These are phyloP conservation scores for Drosophila pseudotakahashii DNA, from an alignment of 2,888 invertebrate species.

Conservation along the genomic window DNA sequence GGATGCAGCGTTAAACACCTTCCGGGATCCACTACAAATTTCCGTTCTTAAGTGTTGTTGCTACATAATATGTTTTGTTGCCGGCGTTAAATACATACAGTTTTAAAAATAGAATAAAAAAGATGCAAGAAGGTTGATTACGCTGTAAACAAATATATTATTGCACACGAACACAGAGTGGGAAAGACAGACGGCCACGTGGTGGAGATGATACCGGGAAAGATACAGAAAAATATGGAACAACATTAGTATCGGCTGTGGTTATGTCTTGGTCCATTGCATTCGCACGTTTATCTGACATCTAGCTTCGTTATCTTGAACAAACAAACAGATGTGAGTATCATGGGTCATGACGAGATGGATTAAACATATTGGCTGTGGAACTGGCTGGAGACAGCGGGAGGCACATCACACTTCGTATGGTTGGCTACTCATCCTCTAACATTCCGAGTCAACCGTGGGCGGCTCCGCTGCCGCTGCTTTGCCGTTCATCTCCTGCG, in stretches of 20 bases:
- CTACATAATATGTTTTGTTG: constrained; percentile 72
- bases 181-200: constrained; percentile 28
- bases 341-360: neutral
- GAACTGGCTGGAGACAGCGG: constrained; percentile 38
- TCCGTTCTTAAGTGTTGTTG: constrained; percentile 71
- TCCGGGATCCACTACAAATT: constrained; percentile 61
- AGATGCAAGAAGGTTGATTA: constrained; percentile 77
- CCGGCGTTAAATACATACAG: constrained; percentile 75
- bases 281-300: constrained; percentile 26
- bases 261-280: constrained; percentile 1
- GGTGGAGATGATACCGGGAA: constrained; percentile 56
- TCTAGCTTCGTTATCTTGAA: constrained; percentile 21
- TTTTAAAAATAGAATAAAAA: constrained; percentile 74
- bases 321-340: constrained; percentile 10
- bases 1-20: constrained; percentile 42
- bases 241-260: constrained; percentile 27
- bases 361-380: constrained; percentile 7
- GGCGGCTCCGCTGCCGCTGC: constrained; percentile 21
- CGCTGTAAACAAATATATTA: constrained; percentile 73
- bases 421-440: constrained; percentile 70
- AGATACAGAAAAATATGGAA: constrained; percentile 55
- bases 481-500: constrained; percentile 44
- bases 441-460: constrained; percentile 65
- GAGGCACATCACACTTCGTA: constrained; percentile 39
- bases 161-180: constrained; percentile 36